Conservation (phyloP, 2,113 vertebrate genomes). For the Leptobrachium ailaonicum region DNA sequence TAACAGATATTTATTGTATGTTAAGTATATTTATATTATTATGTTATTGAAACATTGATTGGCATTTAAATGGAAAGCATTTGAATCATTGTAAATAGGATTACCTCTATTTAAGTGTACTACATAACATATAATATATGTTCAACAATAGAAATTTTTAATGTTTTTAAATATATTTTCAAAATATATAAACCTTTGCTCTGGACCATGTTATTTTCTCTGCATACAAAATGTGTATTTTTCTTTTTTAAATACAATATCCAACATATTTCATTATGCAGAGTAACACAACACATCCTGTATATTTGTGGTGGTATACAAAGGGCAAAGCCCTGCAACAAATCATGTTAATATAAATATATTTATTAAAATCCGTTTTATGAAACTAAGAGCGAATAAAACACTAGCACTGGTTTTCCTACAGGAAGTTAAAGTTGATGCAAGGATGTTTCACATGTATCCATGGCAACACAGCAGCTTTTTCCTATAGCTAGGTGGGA, state of each 20-base stretch:
- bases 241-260: background rate
- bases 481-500: too few relatives aligned
- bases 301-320: too few relatives aligned
- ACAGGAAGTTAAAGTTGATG: too few relatives aligned
- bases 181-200: conserved; percentile 70
- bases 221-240: conserved; percentile 70
- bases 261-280: background rate
- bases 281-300: too few relatives aligned
- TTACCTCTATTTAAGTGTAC: conserved; percentile 83
- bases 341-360: too few relatives aligned
- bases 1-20: conserved; percentile 85
- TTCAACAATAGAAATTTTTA: conserved; percentile 83
- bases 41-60: conserved; percentile 72
- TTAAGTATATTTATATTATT: conserved; percentile 83
- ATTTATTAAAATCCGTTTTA: too few relatives aligned
- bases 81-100: conserved; percentile 79
- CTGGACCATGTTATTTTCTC: conserved; percentile 75
- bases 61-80: conserved; percentile 81
- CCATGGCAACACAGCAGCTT: too few relatives aligned
- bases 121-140: conserved; percentile 84
- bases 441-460: too few relatives aligned
- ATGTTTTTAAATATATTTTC: conserved; percentile 80
- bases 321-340: too few relatives aligned
- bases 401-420: too few relatives aligned
- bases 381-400: too few relatives aligned